A percentile compares a stretch with the other conserved stretches of the same genome.
These are phyloP conservation scores for Brachyopa scutellaris DNA, from an alignment of 2,888 invertebrate genomes.

Conservation along the genomic window DNA sequence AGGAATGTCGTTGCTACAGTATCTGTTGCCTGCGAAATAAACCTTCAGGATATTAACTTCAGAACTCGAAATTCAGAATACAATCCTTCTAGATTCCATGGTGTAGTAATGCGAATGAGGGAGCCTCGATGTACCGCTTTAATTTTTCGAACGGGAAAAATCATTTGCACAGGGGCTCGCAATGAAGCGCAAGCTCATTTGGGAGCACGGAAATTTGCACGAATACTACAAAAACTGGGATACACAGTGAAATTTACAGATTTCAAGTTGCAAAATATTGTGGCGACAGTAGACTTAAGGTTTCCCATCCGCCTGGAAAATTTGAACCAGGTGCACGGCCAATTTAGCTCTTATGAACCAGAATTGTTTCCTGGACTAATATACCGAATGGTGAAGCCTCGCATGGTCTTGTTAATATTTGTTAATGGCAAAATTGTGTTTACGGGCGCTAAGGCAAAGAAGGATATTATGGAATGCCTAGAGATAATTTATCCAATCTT, in stretches of 20 bases:
- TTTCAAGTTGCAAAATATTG: constrained; percentile 91
- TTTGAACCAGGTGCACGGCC: constrained; percentile 88
- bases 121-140: constrained; percentile 90
- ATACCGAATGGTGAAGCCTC: constrained; percentile 97
- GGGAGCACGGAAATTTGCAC: constrained; percentile 90
- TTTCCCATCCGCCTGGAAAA: constrained; percentile 90
- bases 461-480: constrained; percentile 95
- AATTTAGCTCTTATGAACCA: constrained; percentile 95
- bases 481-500: constrained; percentile 97
- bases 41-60: constrained; percentile 89
- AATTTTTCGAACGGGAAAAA: constrained; percentile 89
- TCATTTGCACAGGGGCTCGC: constrained; percentile 91
- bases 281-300: constrained; percentile 88
- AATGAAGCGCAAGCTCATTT: constrained; percentile 90
- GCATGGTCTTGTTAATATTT: constrained; percentile 97
- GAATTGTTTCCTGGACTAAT: constrained; percentile 99
- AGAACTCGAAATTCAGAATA: constrained; percentile 92
- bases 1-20: constrained; percentile 93
- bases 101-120: constrained; percentile 91
- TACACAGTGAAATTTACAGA: constrained; percentile 89
- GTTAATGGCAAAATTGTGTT: constrained; percentile 99
- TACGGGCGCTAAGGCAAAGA: constrained; percentile 94
- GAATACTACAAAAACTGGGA: constrained; percentile 91
- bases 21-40: constrained; percentile 87
- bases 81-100: constrained; percentile 91